Evolutionary conservation across 1,140 invertebrate genomes (phyloP).

Genomic region (Lepidotrigona ventralis): DNA sequence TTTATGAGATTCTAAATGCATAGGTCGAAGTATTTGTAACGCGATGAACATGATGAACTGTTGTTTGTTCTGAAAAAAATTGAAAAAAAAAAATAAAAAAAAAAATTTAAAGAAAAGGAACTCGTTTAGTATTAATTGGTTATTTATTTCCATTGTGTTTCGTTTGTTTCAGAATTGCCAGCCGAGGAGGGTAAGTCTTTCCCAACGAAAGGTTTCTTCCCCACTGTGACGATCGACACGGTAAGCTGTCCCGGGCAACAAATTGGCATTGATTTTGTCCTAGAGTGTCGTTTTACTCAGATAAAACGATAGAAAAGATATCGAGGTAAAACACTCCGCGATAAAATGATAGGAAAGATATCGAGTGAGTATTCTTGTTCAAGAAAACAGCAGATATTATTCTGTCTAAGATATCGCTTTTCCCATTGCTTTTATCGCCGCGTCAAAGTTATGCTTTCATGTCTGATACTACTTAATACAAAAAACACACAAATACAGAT

Average conservation of each 20-base stretch:
- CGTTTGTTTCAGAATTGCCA: constrained; percentile 85
- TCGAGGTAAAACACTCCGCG: not conserved
- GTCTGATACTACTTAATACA: not conserved
- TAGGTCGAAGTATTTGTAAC: too few species aligned
- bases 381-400: not conserved
- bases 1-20: too few species aligned
- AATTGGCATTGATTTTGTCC: constrained; percentile 33
- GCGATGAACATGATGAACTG: too few species aligned
- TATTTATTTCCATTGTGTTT: constrained; percentile 45
- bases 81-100: not conserved
- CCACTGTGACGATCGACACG: constrained; percentile 5
- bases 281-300: not conserved
- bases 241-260: constrained; percentile 27
- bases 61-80: not conserved
- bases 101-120: rapidly evolving
- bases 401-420: too few species aligned
- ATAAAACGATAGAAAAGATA: not conserved
- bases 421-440: not conserved
- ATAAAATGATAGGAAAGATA: not conserved
- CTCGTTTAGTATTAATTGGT: not conserved
- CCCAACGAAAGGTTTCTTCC: not conserved
- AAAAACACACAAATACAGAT: not conserved
- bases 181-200: constrained; percentile 85
- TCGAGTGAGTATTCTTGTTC: not conserved
- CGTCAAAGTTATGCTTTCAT: not conserved